Evolutionary conservation across 2,113 vertebrate genomes (phyloP).

Genomic region (Scytalopus superciliaris): DNA sequence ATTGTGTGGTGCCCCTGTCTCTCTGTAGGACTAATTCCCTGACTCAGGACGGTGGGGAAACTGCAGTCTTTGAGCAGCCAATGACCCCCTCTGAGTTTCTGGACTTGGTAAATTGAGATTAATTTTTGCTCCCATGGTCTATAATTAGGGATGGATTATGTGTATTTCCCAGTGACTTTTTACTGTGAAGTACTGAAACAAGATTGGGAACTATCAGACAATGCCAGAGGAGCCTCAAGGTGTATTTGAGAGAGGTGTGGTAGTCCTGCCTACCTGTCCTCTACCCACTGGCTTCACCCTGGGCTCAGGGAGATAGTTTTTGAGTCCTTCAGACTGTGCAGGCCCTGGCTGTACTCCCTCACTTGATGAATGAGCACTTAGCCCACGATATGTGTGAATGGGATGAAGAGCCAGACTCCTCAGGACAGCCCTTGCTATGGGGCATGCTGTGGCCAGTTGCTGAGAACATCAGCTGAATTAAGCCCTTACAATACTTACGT

Average conservation of each 20-base stretch:
- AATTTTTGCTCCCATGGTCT: neutral
- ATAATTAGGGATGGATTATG: neutral
- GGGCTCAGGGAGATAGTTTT: neutral
- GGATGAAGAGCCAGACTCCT: neutral
- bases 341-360: neutral
- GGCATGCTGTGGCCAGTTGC: neutral
- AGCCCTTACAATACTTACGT: neutral
- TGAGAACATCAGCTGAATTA: neutral
- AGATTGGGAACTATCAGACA: neutral
- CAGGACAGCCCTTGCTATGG: neutral
- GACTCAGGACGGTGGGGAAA: neutral
- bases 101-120: neutral
- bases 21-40: neutral
- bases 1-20: neutral
- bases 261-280: neutral
- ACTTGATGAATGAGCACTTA: neutral
- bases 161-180: neutral
- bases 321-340: neutral
- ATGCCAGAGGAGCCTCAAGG: neutral
- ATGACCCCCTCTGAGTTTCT: neutral
- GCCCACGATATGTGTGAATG: neutral
- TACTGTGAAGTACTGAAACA: neutral
- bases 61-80: neutral
- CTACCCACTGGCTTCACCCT: neutral
- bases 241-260: accelerated